These are phyloP conservation scores for Stegodyphus mimosarum DNA, from an alignment of 1,140 invertebrate species.

Conservation along the genomic window DNA sequence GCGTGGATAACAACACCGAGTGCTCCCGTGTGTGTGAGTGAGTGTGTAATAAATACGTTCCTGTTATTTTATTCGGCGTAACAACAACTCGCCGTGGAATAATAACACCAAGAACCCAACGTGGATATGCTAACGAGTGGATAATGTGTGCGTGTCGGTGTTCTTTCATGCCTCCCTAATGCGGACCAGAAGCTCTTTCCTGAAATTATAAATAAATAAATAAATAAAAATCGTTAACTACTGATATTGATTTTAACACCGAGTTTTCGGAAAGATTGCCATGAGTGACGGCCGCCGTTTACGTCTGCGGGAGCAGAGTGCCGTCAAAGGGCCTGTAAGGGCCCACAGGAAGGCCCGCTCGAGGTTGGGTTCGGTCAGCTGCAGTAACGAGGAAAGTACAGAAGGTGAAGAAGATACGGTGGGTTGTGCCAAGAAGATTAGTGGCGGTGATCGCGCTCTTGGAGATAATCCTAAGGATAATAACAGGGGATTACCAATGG, in stretches of 20 bases:
- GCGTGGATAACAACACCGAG: not conserved
- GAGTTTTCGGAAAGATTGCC: not conserved
- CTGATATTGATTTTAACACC: too few species aligned
- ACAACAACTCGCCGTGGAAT: not conserved
- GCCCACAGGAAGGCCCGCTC: conserved; percentile 12
- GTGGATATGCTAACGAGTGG: not conserved
- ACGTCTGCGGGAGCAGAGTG: conserved; percentile 15
- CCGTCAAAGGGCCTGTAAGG: conserved; percentile 5
- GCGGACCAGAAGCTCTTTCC: not conserved
- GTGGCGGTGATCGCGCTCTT: conserved; percentile 29
- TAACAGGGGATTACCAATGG: conserved; percentile 72
- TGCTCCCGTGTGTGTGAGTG: not conserved
- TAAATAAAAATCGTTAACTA: conserved; percentile 20
- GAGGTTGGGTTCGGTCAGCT: not conserved
- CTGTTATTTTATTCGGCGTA: not conserved
- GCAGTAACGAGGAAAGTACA: conserved; percentile 32
- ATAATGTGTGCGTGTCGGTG: conserved; percentile 16
- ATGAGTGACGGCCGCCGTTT: conserved; percentile 30
- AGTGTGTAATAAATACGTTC: not conserved
- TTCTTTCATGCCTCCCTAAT: not conserved
- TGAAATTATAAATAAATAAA: not conserved
- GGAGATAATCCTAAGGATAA: conserved; percentile 73
- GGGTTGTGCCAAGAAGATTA: conserved; percentile 65
- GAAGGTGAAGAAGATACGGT: conserved; percentile 66
- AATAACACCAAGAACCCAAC: not conserved